These are phyloP conservation scores for Gryllus longicercus DNA, from an alignment of 2,888 invertebrate species.

Conservation along the genomic window DNA sequence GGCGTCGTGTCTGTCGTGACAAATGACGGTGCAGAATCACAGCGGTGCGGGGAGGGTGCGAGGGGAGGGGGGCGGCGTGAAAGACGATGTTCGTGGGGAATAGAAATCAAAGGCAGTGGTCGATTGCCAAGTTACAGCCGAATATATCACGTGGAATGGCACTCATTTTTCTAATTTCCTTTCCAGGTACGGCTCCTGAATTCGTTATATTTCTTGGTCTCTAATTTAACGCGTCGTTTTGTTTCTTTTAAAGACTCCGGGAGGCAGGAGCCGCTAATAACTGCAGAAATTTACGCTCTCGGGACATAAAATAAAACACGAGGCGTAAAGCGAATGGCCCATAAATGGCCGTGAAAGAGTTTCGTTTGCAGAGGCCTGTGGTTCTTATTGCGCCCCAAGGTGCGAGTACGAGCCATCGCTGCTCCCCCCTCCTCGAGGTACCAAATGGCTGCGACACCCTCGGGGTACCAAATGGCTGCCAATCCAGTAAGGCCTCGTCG, in stretches of 20 bases:
- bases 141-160: neutral
- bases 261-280: neutral
- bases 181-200: neutral
- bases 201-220: neutral
- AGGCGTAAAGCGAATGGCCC: neutral
- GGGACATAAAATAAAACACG: neutral
- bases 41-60: too few species aligned
- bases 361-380: neutral
- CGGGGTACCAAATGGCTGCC: neutral
- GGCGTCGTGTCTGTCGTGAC: constrained; percentile 3
- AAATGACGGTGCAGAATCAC: constrained; percentile 1
- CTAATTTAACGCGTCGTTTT: neutral
- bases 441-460: too few species aligned
- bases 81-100: neutral
- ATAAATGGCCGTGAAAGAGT: constrained; percentile 2
- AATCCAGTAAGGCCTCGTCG: neutral
- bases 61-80: neutral
- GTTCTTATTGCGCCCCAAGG: constrained; percentile 1
- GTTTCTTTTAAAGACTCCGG: neutral
- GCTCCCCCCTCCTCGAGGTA: neutral
- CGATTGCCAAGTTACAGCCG: neutral
- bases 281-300: neutral
- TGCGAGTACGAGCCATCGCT: neutral
- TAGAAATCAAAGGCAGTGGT: neutral
- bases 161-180: neutral